Base-by-base conservation (phyloP, 2,888 invertebrate genomes). In the Orgyia antiqua region DNA sequence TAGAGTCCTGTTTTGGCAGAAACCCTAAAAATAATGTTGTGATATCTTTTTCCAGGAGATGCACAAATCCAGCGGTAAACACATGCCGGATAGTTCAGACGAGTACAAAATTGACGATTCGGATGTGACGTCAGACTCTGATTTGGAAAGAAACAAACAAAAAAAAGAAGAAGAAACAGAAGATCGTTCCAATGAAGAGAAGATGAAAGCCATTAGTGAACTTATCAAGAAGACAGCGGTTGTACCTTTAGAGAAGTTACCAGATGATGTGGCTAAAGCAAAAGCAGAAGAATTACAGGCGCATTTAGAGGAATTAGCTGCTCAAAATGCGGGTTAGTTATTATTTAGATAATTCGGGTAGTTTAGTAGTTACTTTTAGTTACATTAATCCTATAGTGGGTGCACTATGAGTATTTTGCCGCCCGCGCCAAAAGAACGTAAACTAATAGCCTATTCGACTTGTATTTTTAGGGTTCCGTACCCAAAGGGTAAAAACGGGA, bases 61-160 rank as follows among this genome's bases (percentile, higher is more conserved):
- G 72, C 87, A 87, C 67, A 87, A 87, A 39, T 83, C 84, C 1
- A 83, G 83, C 62, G 87, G 87, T 42, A 87, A 87, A 43, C 87
- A 87, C 67, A 87, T 84, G 86, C 71, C 78, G 27, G 87, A 87
- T 58, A 86, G 83, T 34, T 86, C 86, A 1, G 84, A 87, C 57
- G 87, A 87, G 64, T 87, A 80, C 65, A 78, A 78, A 36, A 55
- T 80, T 20, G 71, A 68, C 25, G 71, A 75, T 11, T 75, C 80
- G 0, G 78, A 77, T 13, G 37, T 43, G 2, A 41, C 57, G 1
- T 58, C 70, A 0, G 70, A 66, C 27, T 73, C 72, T 0, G 72
- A 61, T 8, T 38, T 40, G 58, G 56, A 82, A 65, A 87, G 88
- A 83, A 87, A 74, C 17, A 57, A 51, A 40, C 51, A 60, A 28